A percentile compares a stretch with the other conserved stretches of the same genome.
These are phyloP conservation scores for Gephyroberyx darwinii DNA, from an alignment of 2,797 vertebrate genomes.

Conservation along the genomic window DNA sequence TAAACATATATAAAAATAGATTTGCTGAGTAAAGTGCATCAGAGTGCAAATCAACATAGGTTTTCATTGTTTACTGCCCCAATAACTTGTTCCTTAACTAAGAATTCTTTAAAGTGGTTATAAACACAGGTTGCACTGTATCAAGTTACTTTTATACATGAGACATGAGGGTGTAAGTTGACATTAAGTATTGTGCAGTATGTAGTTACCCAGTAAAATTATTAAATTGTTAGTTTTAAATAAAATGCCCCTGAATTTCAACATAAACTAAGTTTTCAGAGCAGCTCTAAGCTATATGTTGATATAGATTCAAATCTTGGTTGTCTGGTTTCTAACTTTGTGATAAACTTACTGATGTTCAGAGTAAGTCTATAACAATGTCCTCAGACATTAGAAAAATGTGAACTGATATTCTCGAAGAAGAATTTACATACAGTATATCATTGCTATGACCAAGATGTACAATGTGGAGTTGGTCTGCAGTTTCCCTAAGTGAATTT, in stretches of 20 bases:
- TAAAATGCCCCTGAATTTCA: too few species aligned
- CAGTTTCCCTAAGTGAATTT: too few species aligned
- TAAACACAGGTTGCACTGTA: background rate
- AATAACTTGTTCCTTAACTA: background rate
- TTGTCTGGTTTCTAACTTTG: background rate
- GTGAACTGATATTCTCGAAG: background rate
- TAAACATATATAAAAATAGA: background rate
- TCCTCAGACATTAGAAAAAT: background rate
- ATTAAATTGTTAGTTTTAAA: too few species aligned
- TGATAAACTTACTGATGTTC: background rate
- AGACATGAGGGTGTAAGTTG: background rate
- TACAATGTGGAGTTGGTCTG: too few species aligned
- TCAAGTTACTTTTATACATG: background rate
- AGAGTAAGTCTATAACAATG: background rate
- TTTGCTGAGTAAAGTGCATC: conserved; percentile 30
- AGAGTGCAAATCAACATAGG: conserved; percentile 4
- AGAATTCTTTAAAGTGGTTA: background rate
- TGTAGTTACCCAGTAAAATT: too few species aligned
- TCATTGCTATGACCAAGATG: background rate
- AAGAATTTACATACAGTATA: background rate
- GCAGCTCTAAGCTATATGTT: background rate
- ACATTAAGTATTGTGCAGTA: too few species aligned
- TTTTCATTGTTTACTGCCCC: background rate
- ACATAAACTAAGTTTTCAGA: background rate
- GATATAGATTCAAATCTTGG: background rate